Conservation (phyloP, 2,113 vertebrate genomes). For the Gallinago jamesoni region DNA sequence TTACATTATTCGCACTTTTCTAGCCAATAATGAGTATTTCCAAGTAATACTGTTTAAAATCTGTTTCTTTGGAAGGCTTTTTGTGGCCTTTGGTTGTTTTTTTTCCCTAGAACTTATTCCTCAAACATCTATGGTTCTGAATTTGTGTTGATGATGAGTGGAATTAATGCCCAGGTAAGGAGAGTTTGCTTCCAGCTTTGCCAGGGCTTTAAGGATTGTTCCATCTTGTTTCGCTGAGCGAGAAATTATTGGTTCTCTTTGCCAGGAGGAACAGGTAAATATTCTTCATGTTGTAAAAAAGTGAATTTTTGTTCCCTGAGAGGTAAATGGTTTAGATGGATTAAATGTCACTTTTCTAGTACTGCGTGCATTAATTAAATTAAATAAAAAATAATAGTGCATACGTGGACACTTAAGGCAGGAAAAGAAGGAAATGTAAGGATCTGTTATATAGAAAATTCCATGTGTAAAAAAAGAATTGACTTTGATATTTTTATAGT, state of each 20-base stretch:
- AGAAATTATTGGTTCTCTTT: background rate
- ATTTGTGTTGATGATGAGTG: background rate
- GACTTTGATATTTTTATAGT: background rate
- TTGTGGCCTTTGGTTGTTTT: background rate
- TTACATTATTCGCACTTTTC: background rate
- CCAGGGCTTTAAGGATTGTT: background rate
- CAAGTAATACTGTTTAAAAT: background rate
- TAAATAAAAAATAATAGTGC: background rate
- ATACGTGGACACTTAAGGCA: background rate
- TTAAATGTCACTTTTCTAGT: background rate
- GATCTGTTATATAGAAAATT: background rate
- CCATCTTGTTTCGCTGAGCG: background rate
- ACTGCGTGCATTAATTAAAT: background rate
- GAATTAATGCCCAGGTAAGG: background rate
- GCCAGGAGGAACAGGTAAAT: background rate
- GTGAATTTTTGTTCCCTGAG: background rate
- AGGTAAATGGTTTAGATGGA: background rate
- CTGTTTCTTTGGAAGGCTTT: background rate
- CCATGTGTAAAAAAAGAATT: background rate
- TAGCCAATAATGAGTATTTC: background rate
- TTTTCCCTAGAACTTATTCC: background rate
- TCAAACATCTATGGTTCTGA: background rate
- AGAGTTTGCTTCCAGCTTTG: background rate
- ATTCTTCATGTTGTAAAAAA: background rate
- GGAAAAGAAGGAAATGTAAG: background rate